These are phyloP conservation scores for Punctoribates punctum DNA, from an alignment of 2,888 invertebrate genomes.

Conservation along the genomic window DNA sequence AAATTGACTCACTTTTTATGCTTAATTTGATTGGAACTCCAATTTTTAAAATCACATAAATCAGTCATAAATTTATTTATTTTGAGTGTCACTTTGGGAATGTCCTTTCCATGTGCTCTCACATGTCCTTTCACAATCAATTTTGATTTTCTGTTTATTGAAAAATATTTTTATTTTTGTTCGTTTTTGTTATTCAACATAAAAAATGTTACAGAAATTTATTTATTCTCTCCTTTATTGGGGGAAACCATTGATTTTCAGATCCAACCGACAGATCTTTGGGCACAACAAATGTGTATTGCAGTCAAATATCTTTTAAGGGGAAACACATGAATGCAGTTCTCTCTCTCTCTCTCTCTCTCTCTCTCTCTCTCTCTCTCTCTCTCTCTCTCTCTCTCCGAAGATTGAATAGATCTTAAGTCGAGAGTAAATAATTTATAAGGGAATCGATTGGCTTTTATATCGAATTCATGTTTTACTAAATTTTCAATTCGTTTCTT, in stretches of 20 bases:
- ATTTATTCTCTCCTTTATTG: too few species aligned
- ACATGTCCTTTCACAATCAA: neutral
- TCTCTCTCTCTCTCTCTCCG: neutral
- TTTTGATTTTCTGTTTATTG: neutral
- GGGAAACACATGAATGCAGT: neutral
- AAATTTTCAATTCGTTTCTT: neutral
- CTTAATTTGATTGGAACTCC: neutral
- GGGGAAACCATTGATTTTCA: too few species aligned
- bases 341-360: conserved; percentile 1
- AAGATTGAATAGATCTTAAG: neutral
- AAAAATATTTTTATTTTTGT: neutral
- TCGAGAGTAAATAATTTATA: neutral
- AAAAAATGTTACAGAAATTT: too few species aligned
- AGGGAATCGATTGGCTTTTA: neutral
- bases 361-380: neutral
- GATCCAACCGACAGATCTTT: too few species aligned
- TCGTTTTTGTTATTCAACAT: too few species aligned
- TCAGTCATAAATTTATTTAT: neutral
- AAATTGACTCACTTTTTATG: conserved; percentile 20
- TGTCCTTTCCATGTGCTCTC: too few species aligned
- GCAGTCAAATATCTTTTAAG: conserved; percentile 22
- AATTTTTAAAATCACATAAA: conserved; percentile 18
- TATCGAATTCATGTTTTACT: neutral
- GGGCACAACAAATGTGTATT: neutral
- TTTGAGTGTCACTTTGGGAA: conserved; percentile 18